Percentiles rank a stretch among this genome's conserved stretches.
Evolutionary conservation across 2,797 vertebrate genomes (phyloP).

Genomic region (Tenualosa thibaudeaui): DNA sequence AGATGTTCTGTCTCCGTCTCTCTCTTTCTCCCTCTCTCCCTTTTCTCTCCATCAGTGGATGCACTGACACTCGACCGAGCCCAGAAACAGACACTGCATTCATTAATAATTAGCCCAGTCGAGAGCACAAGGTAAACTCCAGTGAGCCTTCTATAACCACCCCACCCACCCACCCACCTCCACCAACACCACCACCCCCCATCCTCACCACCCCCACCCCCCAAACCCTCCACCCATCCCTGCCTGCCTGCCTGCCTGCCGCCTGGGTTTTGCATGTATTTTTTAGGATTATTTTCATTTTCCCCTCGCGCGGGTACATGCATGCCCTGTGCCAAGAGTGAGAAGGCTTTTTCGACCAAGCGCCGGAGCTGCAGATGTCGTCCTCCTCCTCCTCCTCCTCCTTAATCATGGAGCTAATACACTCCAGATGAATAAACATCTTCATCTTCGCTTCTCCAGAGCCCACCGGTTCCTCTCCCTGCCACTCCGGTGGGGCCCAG

Average conservation of each 20-base stretch:
- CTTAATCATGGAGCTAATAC: slow-evolving; percentile 95
- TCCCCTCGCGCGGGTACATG: slow-evolving; percentile 66
- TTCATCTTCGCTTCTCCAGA: slow-evolving; percentile 82
- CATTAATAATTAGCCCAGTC: slow-evolving; percentile 78
- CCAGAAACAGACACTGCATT: slow-evolving; percentile 79
- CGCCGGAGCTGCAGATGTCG: slow-evolving; percentile 85
- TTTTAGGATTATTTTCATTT: slow-evolving; percentile 68
- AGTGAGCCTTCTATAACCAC: slow-evolving; percentile 47
- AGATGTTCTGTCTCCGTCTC: slow-evolving; percentile 70
- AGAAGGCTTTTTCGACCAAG: slow-evolving; percentile 64
- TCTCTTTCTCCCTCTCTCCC: not conserved
- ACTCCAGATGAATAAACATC: slow-evolving; percentile 98
- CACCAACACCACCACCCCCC: not conserved
- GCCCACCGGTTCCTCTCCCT: slow-evolving; percentile 79
- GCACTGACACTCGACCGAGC: slow-evolving; percentile 77
- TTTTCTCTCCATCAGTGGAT: slow-evolving; percentile 61
- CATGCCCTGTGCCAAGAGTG: slow-evolving; percentile 77
- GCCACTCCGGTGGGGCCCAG: slow-evolving; percentile 40
- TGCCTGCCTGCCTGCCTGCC: not conserved
- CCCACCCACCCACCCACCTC: too few species aligned
- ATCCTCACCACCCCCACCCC: not conserved
- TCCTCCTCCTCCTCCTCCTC: slow-evolving; percentile 65
- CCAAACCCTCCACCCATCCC: not conserved
- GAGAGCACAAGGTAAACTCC: slow-evolving; percentile 57
- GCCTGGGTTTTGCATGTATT: slow-evolving; percentile 49